Conservation (phyloP, 2,888 invertebrate genomes). For the Zaprionus bogoriensis region DNA sequence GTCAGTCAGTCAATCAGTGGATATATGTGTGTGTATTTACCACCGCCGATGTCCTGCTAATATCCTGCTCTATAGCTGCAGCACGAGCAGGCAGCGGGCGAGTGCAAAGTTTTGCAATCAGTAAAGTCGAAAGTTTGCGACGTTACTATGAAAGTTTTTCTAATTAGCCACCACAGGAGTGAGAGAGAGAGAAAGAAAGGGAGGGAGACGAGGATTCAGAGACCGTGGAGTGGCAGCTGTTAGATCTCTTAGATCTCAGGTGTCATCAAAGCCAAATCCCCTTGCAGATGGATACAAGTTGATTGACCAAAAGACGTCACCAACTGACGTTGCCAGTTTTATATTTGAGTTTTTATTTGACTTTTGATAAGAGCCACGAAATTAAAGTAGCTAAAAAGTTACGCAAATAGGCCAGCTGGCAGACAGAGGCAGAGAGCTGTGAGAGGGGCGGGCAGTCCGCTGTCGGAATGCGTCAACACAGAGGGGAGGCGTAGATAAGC, state of each 20-base stretch:
- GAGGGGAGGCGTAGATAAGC: slow-evolving; percentile 24
- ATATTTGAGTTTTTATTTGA: slow-evolving; percentile 32
- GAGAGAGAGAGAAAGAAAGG: background rate
- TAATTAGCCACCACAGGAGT: slow-evolving; percentile 50
- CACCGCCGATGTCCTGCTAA: background rate
- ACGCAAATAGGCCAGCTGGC: slow-evolving; percentile 14
- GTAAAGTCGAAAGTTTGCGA: slow-evolving; percentile 59
- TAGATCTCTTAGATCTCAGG: slow-evolving; percentile 10
- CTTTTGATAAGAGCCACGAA: slow-evolving; percentile 46
- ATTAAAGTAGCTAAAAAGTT: slow-evolving; percentile 40
- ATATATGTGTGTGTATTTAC: slow-evolving; percentile 3
- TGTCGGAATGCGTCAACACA: slow-evolving; percentile 3
- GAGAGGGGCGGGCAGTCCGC: background rate
- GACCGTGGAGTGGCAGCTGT: background rate
- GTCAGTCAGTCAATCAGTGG: slow-evolving; percentile 25
- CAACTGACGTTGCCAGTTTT: slow-evolving; percentile 5
- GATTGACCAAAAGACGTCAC: slow-evolving; percentile 50
- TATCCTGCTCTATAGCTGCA: too few relatives aligned
- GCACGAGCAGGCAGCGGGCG: slow-evolving; percentile 4
- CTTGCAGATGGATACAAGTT: slow-evolving; percentile 22
- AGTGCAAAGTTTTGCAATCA: slow-evolving; percentile 70
- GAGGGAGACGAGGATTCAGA: too few relatives aligned
- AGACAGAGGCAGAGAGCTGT: background rate
- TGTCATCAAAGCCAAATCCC: slow-evolving; percentile 41
- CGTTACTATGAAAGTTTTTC: slow-evolving; percentile 56